Conservation (phyloP, 2,888 invertebrate genomes). For the Caenorhabditis angaria region DNA sequence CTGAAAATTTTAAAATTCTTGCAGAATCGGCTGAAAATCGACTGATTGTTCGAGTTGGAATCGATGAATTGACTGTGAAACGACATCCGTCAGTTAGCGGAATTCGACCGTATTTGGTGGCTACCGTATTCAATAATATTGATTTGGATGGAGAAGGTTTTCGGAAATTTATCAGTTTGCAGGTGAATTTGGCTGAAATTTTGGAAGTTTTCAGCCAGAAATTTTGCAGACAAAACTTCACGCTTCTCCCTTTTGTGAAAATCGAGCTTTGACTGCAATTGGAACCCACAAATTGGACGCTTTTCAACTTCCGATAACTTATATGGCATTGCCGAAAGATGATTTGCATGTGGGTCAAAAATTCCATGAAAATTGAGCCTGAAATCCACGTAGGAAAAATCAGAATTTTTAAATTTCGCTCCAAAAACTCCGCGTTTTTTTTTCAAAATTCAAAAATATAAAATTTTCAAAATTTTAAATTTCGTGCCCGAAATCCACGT, state of each 20-base stretch:
- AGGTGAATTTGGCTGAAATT: slow-evolving; percentile 23
- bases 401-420: no score
- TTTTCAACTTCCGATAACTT: slow-evolving; percentile 78
- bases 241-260: slow-evolving; percentile 79
- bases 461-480: no score
- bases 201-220: neutral
- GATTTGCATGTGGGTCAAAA: slow-evolving; percentile 77
- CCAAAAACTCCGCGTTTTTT: no score
- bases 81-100: slow-evolving; percentile 43
- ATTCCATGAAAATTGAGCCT: no score
- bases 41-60: slow-evolving; percentile 20
- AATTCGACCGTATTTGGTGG: slow-evolving; percentile 55
- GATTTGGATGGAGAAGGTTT: slow-evolving; percentile 51
- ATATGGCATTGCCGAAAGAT: slow-evolving; percentile 80
- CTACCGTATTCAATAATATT: slow-evolving; percentile 50
- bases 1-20: no score
- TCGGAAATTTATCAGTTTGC: slow-evolving; percentile 55
- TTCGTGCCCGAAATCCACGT: no score
- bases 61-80: slow-evolving; percentile 7
- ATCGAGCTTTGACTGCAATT: slow-evolving; percentile 82
- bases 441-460: no score
- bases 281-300: slow-evolving; percentile 84
- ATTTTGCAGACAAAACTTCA: slow-evolving; percentile 78
- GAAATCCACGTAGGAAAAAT: no score
- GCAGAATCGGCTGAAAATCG: slow-evolving; percentile 6